Base-by-base conservation (phyloP, 2,888 invertebrate species). In the Pardosa pseudoannulata region DNA sequence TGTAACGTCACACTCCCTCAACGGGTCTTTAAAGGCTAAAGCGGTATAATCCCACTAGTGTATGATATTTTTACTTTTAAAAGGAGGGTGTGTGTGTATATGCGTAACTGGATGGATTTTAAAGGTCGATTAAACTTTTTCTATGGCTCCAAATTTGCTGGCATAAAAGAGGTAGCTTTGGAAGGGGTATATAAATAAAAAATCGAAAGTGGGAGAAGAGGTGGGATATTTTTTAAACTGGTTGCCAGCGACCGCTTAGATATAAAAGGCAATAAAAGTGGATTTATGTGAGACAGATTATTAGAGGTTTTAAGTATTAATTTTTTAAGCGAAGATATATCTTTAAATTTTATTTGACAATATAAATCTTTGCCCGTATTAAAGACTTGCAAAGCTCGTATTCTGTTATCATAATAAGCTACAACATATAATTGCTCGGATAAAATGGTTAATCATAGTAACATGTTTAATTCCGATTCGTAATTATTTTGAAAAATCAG, bases 111-210 rank as follows among this genome's bases (percentile, higher is more conserved):
- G 23, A 3, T 11, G 23, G 56, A 56, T 56, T 56, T 56, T 19
- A 56, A n/a, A 23, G 23, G 56, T 23, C 56, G 56, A 56, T 56
- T 56, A 56, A 56, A 56, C 56, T 56, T 56, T 56, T 6, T 16
- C 56, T 46, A 56, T 23, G 23, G 56, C 11, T 6, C 5, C 23
- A 56, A 56, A 56, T 23, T 16, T 23, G 9, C 6, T n/a, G 46
- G 11, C 16, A 23, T 23, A 11, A 19, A 56, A 56, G 23, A 56
- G 56, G 56, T 56, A 23, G 56, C 19, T 23, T 19, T 23, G 23
- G 23, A 56, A 56, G 3, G 1, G 13, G 23, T 46, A 11, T 13
- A 46, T n/a, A n/a, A 46, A 46, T 16, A 11, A 46, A 56, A 23
- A 16, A 5, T 1, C 23, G 23, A 56, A 23, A 16, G 56, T 7